These are phyloP conservation scores for Drosophila pegasa DNA, from an alignment of 2,888 invertebrate genomes.

Conservation along the genomic window DNA sequence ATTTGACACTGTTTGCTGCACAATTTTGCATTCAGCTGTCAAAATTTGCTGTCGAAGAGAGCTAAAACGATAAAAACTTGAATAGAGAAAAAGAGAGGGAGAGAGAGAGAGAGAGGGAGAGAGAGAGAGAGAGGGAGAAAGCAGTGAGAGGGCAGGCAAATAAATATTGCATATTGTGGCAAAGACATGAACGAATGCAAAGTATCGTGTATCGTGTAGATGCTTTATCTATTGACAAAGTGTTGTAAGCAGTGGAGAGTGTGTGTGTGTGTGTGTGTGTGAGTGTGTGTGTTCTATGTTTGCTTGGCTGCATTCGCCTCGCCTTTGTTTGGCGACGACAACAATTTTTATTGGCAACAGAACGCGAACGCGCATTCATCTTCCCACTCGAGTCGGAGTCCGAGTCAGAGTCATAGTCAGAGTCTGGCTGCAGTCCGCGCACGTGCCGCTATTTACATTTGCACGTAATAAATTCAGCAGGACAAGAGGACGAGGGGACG, in stretches of 20 bases:
- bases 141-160: constrained; percentile 27
- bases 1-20: constrained; percentile 12
- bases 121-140: not conserved
- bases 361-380: constrained; percentile 45
- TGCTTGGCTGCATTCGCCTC: constrained; percentile 20
- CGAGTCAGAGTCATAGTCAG: constrained; percentile 6
- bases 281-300: not conserved
- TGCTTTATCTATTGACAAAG: constrained; percentile 74
- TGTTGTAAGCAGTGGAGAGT: constrained; percentile 22
- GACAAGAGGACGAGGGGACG: constrained; percentile 25
- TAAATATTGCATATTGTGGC: constrained; percentile 55
- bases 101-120: not conserved
- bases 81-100: not conserved
- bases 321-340: constrained; percentile 71
- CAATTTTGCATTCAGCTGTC: constrained; percentile 53
- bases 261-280: not conserved
- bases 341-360: constrained; percentile 69
- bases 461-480: constrained; percentile 81
- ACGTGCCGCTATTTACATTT: constrained; percentile 83
- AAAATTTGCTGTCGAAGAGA: constrained; percentile 29
- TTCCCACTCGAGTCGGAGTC: constrained; percentile 21
- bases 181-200: constrained; percentile 18
- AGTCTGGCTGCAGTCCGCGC: constrained; percentile 30
- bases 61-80: constrained; percentile 9
- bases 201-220: constrained; percentile 56